Evolutionary conservation across 1,140 invertebrate genomes (phyloP), one percentile per base, ranked within the genome.

Genomic region (Cyrtorhinus lividipennis): DNA sequence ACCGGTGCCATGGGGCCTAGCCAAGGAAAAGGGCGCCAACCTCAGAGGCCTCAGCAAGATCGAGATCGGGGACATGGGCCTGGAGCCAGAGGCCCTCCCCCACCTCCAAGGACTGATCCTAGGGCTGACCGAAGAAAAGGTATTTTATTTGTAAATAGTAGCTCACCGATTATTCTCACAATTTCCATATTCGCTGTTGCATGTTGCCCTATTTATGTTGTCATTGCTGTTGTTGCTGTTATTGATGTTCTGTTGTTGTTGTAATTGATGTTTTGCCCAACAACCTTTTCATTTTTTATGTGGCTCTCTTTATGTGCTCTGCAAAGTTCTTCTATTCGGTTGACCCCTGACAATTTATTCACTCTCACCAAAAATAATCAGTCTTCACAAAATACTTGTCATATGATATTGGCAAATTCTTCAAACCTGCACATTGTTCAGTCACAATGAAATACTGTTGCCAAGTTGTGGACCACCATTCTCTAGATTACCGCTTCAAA

Each of bases 31-130:
- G 62, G 67, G 62, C 59, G 66, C 67, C 69, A 63, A 69, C 1
- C 76, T 75, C 24, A 67, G 71, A 25, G 72, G 69, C 24, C 68
- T 65, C 65, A 67, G 24, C 67, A 20, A 38, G 53, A 18, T 66
- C 25, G 24, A 26, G 58, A 59, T 23, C 75, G 71, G 69, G 75
- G 83, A 58, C 83, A 78, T 71, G 87, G 80, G 66, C 85, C 80
- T 38, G 79, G 87, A 18, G 86, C 86, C 0, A 76, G 86, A 64
- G 87, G 87, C 30, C 88, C 88, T 3, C 88, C 88, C 24, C 87
- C 86, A 24, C 89, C 88, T 44, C 65, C 67, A 30, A 60, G 66
- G 27, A 67, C 66, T 59, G 69, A 70, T 25, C 68, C 70, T 53
- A 26, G 67, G 30, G 44, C 59, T 20, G 67, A 71, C 27, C 62